These are phyloP conservation scores for Heliornis fulica DNA, from an alignment of 2,113 vertebrate species.

Conservation along the genomic window DNA sequence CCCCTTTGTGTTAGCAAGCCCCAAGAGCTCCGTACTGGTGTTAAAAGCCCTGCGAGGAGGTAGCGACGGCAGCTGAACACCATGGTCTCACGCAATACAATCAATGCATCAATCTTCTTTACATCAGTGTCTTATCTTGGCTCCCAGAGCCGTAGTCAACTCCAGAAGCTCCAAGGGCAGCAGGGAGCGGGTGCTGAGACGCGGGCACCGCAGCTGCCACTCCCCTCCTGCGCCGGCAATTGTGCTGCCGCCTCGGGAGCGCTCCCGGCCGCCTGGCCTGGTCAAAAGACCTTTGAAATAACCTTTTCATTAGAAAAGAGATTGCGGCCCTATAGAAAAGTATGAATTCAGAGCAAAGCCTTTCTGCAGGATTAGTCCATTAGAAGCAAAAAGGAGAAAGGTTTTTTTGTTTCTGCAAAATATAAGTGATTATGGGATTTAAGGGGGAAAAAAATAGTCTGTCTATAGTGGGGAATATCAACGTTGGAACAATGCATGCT, in stretches of 20 bases:
- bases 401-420: constrained; percentile 40
- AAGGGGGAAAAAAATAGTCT: not conserved
- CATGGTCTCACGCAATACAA: not conserved
- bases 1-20: not conserved
- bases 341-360: constrained; percentile 43
- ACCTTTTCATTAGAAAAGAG: constrained; percentile 46
- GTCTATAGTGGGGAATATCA: not conserved
- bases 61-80: not conserved
- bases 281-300: not conserved
- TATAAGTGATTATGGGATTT: constrained; percentile 47
- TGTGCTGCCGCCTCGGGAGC: not conserved
- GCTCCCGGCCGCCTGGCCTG: not conserved
- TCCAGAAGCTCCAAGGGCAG: not conserved
- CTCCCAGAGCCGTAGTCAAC: not conserved
- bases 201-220: not conserved
- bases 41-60: not conserved
- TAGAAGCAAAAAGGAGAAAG: constrained; percentile 32
- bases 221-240: not conserved
- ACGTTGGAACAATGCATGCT: not conserved
- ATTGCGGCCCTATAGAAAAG: constrained; percentile 41
- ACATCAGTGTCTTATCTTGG: not conserved
- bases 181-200: not conserved
- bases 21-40: accelerated
- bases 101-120: not conserved
- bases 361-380: constrained; percentile 40